Base-by-base conservation (phyloP, 1,140 invertebrate species). In the Eubasilissa regina region DNA sequence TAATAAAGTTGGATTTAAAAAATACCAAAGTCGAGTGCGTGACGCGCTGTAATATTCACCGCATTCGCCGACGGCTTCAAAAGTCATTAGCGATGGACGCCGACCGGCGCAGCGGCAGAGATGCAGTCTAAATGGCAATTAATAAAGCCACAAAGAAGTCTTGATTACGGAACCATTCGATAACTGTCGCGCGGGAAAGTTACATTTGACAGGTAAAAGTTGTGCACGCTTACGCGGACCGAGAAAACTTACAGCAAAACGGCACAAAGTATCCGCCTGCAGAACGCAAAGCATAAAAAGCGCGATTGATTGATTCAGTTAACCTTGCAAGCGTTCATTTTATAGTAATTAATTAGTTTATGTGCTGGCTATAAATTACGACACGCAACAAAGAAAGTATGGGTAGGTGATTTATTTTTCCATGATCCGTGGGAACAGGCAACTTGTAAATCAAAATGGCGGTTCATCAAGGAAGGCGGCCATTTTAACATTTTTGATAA, bases 11-110 rank as follows among this genome's bases (percentile, higher is more conserved):
- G 64, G 25, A 8, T 68, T 68, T 68, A 68, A 68, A 68, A 68
- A 68, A 68, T 19, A 58, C 55, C 17, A 13, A 58, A 15, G 58
- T 15, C 44, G 13, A 12, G 68, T 72, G 47, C 68, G 68, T 55
- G 51, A 53, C 47, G 19, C 13, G 47, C n/a, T 15, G 51, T 35
- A 21, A 55, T 66, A 72, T 35, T 35, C 45, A 4, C 8, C 11
- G n/a, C 25, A 21, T 72, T 72, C 45, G 17, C 45, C 3, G 53
- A 10, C 53, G 55, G 58, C 73, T 60, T 58, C 53, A 58, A 25
- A 53, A 75, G 55, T 60, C 73, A 60, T 58, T 75, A 56, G 53
- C 48, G 6, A 55, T 17, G 19, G 68, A 72, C 68, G 68, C 68
- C 68, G 12, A 45, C 60, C 9, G 25, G n/a, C n/a, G n/a, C n/a